A percentile compares a stretch with the other conserved stretches of the same genome.
These are phyloP conservation scores for Dallia pectoralis DNA, from an alignment of 2,797 vertebrate species.

Conservation along the genomic window DNA sequence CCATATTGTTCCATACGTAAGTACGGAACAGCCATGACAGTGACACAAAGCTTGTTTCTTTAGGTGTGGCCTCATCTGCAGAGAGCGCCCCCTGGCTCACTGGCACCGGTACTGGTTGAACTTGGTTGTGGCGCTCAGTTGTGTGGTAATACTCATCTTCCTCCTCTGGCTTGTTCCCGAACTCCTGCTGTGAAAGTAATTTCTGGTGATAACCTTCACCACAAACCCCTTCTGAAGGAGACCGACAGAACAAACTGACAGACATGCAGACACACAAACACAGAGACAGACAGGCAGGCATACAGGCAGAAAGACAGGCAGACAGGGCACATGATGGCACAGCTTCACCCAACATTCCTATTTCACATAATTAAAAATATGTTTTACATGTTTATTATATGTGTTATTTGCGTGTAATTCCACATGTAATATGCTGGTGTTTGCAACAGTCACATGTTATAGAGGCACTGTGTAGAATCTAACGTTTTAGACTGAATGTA, in stretches of 20 bases:
- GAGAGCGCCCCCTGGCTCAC: conserved; percentile 42
- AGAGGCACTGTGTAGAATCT: too few species aligned
- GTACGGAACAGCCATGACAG: neutral
- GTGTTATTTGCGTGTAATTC: neutral
- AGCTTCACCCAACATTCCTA: conserved; percentile 4
- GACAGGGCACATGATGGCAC: neutral
- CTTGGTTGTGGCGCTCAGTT: conserved; percentile 54
- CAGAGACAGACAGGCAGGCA: neutral
- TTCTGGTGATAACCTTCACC: conserved; percentile 26
- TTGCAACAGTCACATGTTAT: neutral
- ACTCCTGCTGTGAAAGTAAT: conserved; percentile 21
- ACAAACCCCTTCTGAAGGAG: neutral
- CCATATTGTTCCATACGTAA: neutral
- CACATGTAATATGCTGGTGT: neutral
- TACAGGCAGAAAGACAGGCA: neutral
- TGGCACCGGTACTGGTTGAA: conserved; percentile 54
- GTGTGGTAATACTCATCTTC: conserved; percentile 48
- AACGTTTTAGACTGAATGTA: too few species aligned
- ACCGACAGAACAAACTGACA: neutral
- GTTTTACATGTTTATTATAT: neutral
- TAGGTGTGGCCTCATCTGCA: conserved; percentile 48
- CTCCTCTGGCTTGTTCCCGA: conserved; percentile 45
- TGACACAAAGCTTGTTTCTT: conserved; percentile 8
- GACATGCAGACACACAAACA: too few species aligned
- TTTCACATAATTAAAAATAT: neutral